A percentile compares a stretch with the other conserved stretches of the same genome.
Conservation (phyloP, 2,113 vertebrate species). For the Misgurnus anguillicaudatus region DNA sequence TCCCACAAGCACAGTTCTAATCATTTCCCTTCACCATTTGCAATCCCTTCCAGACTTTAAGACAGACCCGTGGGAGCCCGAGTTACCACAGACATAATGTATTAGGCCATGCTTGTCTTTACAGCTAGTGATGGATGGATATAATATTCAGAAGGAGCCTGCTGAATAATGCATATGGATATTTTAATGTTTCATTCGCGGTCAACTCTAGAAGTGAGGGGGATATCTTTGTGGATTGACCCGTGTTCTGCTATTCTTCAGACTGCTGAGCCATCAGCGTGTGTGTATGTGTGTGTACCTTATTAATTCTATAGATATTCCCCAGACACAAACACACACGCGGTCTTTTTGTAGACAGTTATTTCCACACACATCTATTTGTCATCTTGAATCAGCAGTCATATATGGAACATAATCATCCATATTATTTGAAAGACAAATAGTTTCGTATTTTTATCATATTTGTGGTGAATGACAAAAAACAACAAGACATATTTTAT, state of each 20-base stretch:
- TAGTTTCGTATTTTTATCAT: slow-evolving; percentile 21
- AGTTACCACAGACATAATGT: slow-evolving; percentile 42
- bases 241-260: slow-evolving; percentile 22
- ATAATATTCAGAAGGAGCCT: slow-evolving; percentile 52
- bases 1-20: slow-evolving; percentile 28
- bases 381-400: slow-evolving; percentile 34
- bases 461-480: background rate
- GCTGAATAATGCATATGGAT: slow-evolving; percentile 52
- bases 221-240: slow-evolving; percentile 29
- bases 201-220: slow-evolving; percentile 33
- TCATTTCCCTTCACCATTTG: slow-evolving; percentile 31
- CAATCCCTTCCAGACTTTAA: slow-evolving; percentile 18
- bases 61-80: slow-evolving; percentile 9
- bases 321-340: slow-evolving; percentile 21
- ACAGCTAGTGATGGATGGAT: slow-evolving; percentile 56
- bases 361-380: background rate
- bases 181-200: slow-evolving; percentile 55
- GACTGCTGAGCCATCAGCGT: slow-evolving; percentile 2
- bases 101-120: slow-evolving; percentile 53
- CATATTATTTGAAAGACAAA: slow-evolving; percentile 39
- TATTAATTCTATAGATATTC: slow-evolving; percentile 12
- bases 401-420: slow-evolving; percentile 40
- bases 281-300: background rate
- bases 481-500: background rate
- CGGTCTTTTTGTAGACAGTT: slow-evolving; percentile 2